Evolutionary conservation across 2,888 invertebrate genomes (phyloP).

Genomic region (Mycalesis mineus): DNA sequence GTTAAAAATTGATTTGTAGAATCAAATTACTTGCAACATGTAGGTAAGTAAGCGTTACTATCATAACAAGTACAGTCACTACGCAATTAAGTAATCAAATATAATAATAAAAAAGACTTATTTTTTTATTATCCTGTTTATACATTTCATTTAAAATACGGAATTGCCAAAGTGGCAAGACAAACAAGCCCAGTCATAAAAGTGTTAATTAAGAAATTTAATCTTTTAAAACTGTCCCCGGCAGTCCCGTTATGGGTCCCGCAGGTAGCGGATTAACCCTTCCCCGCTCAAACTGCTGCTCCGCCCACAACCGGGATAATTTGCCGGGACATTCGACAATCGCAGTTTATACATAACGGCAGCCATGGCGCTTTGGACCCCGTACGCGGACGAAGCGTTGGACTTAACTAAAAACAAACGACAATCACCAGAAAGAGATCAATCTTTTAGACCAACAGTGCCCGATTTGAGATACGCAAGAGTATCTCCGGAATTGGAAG

Average conservation of each 20-base stretch:
- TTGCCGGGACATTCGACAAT: slow-evolving; percentile 20
- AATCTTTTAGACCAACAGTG: slow-evolving; percentile 29
- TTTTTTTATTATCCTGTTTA: too few relatives aligned
- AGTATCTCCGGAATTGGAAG: slow-evolving; percentile 29
- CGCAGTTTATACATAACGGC: slow-evolving; percentile 21
- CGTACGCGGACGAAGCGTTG: slow-evolving; percentile 56
- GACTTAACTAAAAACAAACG: slow-evolving; percentile 50
- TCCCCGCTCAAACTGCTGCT: slow-evolving; percentile 17
- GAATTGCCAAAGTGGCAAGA: neutral
- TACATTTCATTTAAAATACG: too few relatives aligned
- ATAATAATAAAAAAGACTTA: too few relatives aligned
- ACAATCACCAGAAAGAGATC: slow-evolving; percentile 34
- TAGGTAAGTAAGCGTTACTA: too few relatives aligned
- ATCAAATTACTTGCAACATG: too few relatives aligned
- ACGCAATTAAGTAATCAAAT: too few relatives aligned
- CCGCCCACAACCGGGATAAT: slow-evolving; percentile 28
- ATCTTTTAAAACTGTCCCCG: slow-evolving; percentile 18
- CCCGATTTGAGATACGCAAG: slow-evolving; percentile 32
- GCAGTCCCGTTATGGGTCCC: slow-evolving; percentile 33
- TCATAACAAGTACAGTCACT: too few relatives aligned
- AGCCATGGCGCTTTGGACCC: slow-evolving; percentile 62
- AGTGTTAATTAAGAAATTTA: slow-evolving; percentile 22
- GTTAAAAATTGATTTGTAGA: too few relatives aligned
- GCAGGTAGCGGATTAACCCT: slow-evolving; percentile 32
- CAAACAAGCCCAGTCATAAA: slow-evolving; percentile 10